Evolutionary conservation across 2,113 vertebrate genomes (phyloP).

Genomic region (Elephas maximus): DNA sequence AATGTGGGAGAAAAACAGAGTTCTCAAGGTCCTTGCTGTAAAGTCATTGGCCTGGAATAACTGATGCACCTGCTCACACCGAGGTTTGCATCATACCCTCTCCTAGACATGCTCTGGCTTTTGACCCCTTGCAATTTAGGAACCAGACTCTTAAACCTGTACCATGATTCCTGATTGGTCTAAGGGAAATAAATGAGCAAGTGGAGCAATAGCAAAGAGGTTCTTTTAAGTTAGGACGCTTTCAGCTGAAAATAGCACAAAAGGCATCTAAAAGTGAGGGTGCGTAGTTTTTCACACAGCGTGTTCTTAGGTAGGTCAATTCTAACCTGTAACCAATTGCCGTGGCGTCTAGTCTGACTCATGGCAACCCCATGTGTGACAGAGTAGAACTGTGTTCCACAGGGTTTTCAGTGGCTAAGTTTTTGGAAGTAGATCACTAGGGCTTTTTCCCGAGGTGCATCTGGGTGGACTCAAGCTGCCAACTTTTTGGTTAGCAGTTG

Average conservation of each 20-base stretch:
- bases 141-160: neutral
- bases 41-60: neutral
- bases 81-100: neutral
- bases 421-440: neutral
- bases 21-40: neutral
- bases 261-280: neutral
- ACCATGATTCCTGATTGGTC: neutral
- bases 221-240: neutral
- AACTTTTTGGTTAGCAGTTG: neutral
- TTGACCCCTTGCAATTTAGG: neutral
- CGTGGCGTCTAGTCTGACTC: neutral
- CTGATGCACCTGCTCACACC: neutral
- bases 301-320: neutral
- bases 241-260: neutral
- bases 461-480: neutral
- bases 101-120: neutral
- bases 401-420: neutral
- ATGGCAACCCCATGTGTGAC: neutral
- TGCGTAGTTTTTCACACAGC: neutral
- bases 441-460: neutral
- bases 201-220: neutral
- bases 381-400: neutral
- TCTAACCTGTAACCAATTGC: neutral
- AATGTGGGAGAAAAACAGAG: neutral
- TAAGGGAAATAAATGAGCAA: constrained; percentile 49